Conservation (phyloP, 1,140 invertebrate genomes). For the Drosophila funebris region DNA sequence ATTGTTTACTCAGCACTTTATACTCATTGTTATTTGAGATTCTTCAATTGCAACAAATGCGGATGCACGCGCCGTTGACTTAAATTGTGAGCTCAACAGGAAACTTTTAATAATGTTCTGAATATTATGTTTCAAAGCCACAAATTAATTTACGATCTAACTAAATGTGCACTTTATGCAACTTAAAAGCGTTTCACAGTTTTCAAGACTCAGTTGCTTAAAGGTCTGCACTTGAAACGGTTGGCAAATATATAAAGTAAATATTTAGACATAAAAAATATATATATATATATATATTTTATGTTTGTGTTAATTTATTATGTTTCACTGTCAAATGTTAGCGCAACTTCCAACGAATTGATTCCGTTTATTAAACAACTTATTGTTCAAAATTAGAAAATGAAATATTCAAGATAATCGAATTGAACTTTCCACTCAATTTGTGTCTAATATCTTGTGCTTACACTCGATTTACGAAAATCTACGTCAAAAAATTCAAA, state of each 20-base stretch:
- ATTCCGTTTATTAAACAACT: too few species aligned
- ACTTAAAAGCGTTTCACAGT: neutral
- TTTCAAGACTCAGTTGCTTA: neutral
- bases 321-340: too few species aligned
- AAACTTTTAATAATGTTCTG: conserved; percentile 17
- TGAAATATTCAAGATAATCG: neutral
- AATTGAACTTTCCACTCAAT: neutral
- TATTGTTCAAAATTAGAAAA: too few species aligned
- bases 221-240: neutral
- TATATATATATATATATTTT: neutral
- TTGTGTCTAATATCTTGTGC: neutral
- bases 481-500: conserved; percentile 15
- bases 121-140: conserved; percentile 11
- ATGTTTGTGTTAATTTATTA: neutral
- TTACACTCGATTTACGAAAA: conserved; percentile 48
- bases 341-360: too few species aligned
- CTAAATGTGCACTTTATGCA: neutral
- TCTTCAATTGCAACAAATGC: conserved; percentile 9
- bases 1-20: conserved; percentile 28
- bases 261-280: too few species aligned
- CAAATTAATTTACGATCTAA: neutral
- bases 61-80: neutral
- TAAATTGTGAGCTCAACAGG: conserved; percentile 18
- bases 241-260: neutral
- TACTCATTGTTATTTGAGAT: conserved; percentile 23